Base-by-base conservation (phyloP, 37 sponge, comb jelly and placozoan species). In the Hormiphora californensis region DNA sequence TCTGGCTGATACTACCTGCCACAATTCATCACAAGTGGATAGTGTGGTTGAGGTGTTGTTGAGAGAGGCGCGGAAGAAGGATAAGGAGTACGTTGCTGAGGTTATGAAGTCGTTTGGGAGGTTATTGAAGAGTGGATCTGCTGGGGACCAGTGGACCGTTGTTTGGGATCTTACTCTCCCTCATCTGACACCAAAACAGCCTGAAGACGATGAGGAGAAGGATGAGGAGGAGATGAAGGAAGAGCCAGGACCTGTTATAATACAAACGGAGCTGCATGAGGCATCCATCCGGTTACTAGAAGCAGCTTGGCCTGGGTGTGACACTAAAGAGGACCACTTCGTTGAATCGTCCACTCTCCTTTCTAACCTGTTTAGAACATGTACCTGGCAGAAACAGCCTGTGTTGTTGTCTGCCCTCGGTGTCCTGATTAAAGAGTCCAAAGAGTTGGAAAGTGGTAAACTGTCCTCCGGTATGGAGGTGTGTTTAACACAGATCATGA, bases 191-290 rank as follows among this genome's bases (percentile, higher is more conserved):
- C 81, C 81, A 23, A 22, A 22, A 57, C 46, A 4, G 23, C n/a
- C 7, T 1, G 81, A 73, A 36, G 23, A 73, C n/a, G 81, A 73
- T 4, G 81, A 43, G 46, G 81, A 39, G 46, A 46, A 73, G 81
- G 68, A 19, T 8, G 46, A 73, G 46, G 81, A 73, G 46, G 81
- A 73, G 46, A 73, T 43, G 81, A 73, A 36, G 81, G 43, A 73
- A 30, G 43, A 39, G 23, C n/a, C 35, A 19, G 81, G 43, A 28
- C 40, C 81, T 9, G 40, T 73, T 46, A 32, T 46, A 4, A 73
- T 73, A 27, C 36, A 73, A 19, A 39, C 5, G 17, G 28, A n/a
- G 2, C 0, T 36, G 3, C 81, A 73, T 43, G 81, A 73, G 27
- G 40, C 81, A 15, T 22, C 81, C 9, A 36, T 73, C 9, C 38